These are phyloP conservation scores for Leucoptera coffeella DNA, from an alignment of 2,888 invertebrate species.

Conservation along the genomic window DNA sequence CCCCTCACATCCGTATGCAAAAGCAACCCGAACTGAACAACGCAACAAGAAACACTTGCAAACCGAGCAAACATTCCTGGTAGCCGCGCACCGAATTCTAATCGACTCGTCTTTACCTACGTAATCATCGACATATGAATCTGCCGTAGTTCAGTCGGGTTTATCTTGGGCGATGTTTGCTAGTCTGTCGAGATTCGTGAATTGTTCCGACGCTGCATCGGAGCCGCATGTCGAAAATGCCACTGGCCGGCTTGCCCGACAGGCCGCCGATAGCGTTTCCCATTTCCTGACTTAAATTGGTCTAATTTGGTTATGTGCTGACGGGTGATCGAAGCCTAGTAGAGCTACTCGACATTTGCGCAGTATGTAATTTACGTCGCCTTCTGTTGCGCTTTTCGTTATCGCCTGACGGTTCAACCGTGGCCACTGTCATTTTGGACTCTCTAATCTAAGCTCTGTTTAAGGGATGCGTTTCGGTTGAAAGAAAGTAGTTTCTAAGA, in stretches of 20 bases:
- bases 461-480: neutral
- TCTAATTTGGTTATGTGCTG: slow-evolving; percentile 49
- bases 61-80: too few species aligned
- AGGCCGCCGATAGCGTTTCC: slow-evolving; percentile 22
- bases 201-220: slow-evolving; percentile 45
- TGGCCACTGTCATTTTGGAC: neutral
- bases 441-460: neutral
- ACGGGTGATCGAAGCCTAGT: slow-evolving; percentile 38
- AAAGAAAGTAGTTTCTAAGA: too few species aligned
- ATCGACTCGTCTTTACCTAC: too few species aligned
- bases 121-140: slow-evolving; percentile 40
- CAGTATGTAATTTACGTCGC: slow-evolving; percentile 18
- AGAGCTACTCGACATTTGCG: slow-evolving; percentile 19
- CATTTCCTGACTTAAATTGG: slow-evolving; percentile 53
- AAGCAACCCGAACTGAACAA: too few species aligned
- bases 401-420: neutral
- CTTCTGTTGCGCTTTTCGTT: slow-evolving; percentile 6
- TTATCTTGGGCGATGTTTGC: slow-evolving; percentile 44
- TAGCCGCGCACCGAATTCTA: too few species aligned
- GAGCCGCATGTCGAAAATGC: slow-evolving; percentile 45
- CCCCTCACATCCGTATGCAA: too few species aligned
- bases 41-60: too few species aligned
- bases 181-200: slow-evolving; percentile 47
- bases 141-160: slow-evolving; percentile 49
- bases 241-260: slow-evolving; percentile 17